These are phyloP conservation scores for Hyaena hyaena DNA, from an alignment of 2,113 vertebrate genomes.

Conservation along the genomic window DNA sequence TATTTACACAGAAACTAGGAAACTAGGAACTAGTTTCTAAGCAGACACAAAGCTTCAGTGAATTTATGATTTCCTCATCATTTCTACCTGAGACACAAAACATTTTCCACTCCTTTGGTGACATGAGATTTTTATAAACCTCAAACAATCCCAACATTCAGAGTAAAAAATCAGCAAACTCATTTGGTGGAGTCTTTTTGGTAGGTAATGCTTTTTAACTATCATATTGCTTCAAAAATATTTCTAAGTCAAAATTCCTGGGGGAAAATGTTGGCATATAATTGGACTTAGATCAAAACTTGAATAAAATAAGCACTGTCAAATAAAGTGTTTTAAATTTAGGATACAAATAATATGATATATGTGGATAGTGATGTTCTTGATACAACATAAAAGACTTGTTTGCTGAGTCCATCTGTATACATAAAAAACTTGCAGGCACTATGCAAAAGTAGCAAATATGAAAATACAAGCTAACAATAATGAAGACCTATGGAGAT, in stretches of 20 bases:
- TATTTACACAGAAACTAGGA: constrained; percentile 12
- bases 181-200: neutral
- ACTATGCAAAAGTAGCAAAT: neutral
- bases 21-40: neutral
- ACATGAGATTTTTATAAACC: neutral
- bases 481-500: neutral
- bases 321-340: constrained; percentile 7
- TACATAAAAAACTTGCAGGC: neutral
- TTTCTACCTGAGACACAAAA: constrained; percentile 12
- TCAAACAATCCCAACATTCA: neutral
- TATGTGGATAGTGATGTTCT: neutral
- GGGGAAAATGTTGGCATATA: neutral
- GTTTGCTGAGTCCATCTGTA: neutral
- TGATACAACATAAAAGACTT: neutral
- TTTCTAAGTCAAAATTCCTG: neutral
- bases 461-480: neutral
- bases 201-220: neutral
- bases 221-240: neutral
- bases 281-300: neutral
- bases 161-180: neutral
- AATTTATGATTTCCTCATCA: neutral
- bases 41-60: neutral
- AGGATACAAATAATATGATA: neutral
- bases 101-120: neutral
- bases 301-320: neutral